Evolutionary conservation across 1,140 invertebrate species (phyloP), one percentile per base, ranked within the genome.

Genomic region (Thaumatotibia leucotreta): DNA sequence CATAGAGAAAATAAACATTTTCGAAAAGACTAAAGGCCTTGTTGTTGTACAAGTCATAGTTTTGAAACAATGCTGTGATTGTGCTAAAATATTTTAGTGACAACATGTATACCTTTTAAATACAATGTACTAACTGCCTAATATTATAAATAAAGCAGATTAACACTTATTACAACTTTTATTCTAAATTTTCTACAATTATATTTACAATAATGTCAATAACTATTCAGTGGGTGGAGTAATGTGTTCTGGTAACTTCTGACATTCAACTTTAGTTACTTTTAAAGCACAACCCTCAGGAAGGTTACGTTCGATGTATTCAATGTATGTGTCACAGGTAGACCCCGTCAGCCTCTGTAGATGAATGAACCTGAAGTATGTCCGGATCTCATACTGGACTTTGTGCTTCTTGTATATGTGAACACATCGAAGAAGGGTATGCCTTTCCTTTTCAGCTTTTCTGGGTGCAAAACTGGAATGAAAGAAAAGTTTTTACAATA

Each of bases 251-350:
- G 93, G 93, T 20, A 94, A 49, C 71, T 82, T 82, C 70, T 92
- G 92, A 61, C 95, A 88, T 86, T 95, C 94, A 54, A 94, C 95
- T 93, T 96, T 98, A 10, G 97, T 97, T 3, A 98, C 96, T 93
- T 98, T 98, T 91, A 99, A 94, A 17, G 96, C 96, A 58, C 99
- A 96, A 64, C 98, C 98, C 93, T 99, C 99, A 0, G 99, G 99
- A 69, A 99, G 92, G 93, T 99, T 99, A 73, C 98, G 93, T 85
- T 99, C 94, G 65, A 99, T 95, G 88, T 99, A 99, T 90, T 99
- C 99, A 27, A 99, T 91, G 87, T 97, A 97, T 20, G 98, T 99
- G 72, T 98, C 97, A 54, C 97, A 95, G 20, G 98, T 99, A 6
- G 98, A 99, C 17, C 97, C 97, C 1, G 99, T 99, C 2, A 99